Base-by-base conservation (phyloP, 2,888 invertebrate genomes). In the Ichneumoninae sp. region DNA sequence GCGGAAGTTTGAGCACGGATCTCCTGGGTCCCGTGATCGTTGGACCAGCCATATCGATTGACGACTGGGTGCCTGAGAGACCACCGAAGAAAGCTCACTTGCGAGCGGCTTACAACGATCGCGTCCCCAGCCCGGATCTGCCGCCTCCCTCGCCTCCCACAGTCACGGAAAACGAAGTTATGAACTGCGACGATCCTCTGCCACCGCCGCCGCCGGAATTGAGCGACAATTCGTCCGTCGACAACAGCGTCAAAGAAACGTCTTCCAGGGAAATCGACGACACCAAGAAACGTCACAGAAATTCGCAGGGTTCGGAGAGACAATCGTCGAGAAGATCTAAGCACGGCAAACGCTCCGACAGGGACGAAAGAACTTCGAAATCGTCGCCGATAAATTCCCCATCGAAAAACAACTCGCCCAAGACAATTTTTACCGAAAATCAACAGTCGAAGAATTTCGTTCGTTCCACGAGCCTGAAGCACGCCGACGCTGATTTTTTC, bases 31-130 rank as follows among this genome's bases (percentile, higher is more conserved):
- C 96, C 0, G 94, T 96, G 54, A 96, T 96, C 76, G 94, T 96
- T 62, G 96, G 96, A 0, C 95, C 95, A 0, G 94, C 95, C 0
- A 96, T 96, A 90, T 95, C 95, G 0, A 94, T 96, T 16, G 96
- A 96, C 87, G 96, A 96, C 88, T 96, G 96, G 95, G 96, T 96
- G 0, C 96, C 97, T 0, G 97, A 96, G 88, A 94, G 97, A 86
- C 97, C 97, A 13, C 97, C 97, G 3, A 97, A 97, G 93, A 97
- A 97, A 93, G 96, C 97, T 2, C 95, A 96, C 90, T 94, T 96
- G 82, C 91, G 96, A 87, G 93, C 93, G 1, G 84, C 89, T 50
- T 94, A 93, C 88, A 94, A 94, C 83, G 94, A 95, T 83, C 93
- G 95, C 60, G 93, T 95, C 50, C 95, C 95, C 16, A 95, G 95